A percentile compares a stretch with the other conserved stretches of the same genome.
phyloP scores from a whole-genome alignment of 1,140 invertebrate genomes.

The Eriosoma lanigerum region DNA sequence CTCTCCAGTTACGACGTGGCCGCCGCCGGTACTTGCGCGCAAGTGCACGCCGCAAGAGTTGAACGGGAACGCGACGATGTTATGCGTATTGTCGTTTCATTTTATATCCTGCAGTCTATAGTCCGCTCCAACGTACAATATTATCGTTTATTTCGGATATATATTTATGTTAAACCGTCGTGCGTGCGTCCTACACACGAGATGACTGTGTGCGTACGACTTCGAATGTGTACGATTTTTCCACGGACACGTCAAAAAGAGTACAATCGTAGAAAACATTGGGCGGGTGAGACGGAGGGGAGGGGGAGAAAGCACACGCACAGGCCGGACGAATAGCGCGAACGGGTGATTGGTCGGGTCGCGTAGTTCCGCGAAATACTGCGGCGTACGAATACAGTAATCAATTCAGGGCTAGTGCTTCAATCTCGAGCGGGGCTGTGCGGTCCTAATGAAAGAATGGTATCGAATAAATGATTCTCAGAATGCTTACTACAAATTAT shows the following conservation, averaged over 20 bases:
- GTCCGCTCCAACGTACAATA: too few relatives aligned
- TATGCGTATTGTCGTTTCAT: neutral
- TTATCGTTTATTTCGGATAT: neutral
- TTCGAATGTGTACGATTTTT: too few relatives aligned
- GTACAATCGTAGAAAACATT: too few relatives aligned
- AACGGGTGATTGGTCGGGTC: neutral
- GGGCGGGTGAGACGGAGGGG: too few relatives aligned
- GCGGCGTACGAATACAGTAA: conserved; percentile 50
- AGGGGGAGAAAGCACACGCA: too few relatives aligned
- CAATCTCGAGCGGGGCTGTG: neutral
- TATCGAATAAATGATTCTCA: neutral
- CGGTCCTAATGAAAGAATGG: neutral
- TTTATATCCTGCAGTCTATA: too few relatives aligned
- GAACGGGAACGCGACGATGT: too few relatives aligned
- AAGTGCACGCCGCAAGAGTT: neutral
- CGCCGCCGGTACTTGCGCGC: neutral
- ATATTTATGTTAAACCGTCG: too few relatives aligned
- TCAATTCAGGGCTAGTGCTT: conserved; percentile 34
- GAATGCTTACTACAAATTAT: too few relatives aligned
- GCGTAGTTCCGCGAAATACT: neutral
- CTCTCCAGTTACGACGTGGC: neutral
- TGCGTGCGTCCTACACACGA: too few relatives aligned
- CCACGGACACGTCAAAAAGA: too few relatives aligned
- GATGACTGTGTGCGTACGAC: too few relatives aligned
- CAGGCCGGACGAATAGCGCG: neutral